Evolutionary conservation across 1,140 invertebrate species (phyloP).

Genomic region (Drosophila sucinea): DNA sequence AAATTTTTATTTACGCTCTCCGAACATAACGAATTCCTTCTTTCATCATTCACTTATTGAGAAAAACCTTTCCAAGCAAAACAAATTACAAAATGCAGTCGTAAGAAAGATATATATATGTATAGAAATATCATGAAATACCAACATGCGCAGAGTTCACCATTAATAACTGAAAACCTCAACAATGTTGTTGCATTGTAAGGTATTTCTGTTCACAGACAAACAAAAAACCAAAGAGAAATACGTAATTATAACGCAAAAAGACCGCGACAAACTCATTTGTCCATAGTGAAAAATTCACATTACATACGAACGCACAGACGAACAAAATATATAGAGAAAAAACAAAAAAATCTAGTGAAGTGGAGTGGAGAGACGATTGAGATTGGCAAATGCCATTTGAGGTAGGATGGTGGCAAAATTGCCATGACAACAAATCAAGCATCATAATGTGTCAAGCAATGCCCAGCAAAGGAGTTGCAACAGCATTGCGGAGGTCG

Average conservation of each 20-base stretch:
- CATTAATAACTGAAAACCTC: constrained; percentile 74
- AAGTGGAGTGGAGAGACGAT: constrained; percentile 35
- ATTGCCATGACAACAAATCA: constrained; percentile 80
- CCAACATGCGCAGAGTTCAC: constrained; percentile 68
- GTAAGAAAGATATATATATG: background rate
- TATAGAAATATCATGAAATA: constrained; percentile 47
- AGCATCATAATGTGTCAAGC: constrained; percentile 81
- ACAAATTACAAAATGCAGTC: constrained; percentile 58
- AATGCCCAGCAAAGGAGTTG: constrained; percentile 67
- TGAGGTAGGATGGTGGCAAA: constrained; percentile 70
- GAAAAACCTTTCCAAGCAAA: constrained; percentile 28
- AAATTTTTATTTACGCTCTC: constrained; percentile 18
- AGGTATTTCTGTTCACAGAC: constrained; percentile 58
- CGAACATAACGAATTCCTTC: constrained; percentile 24
- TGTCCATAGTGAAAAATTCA: constrained; percentile 78
- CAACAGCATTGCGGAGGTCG: constrained; percentile 43
- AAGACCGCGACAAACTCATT: constrained; percentile 79
- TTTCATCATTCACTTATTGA: constrained; percentile 6
- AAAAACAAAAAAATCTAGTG: constrained; percentile 4
- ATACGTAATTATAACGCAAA: constrained; percentile 77
- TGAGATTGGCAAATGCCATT: constrained; percentile 63
- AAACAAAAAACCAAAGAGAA: constrained; percentile 41
- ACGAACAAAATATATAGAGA: background rate
- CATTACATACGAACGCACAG: constrained; percentile 48
- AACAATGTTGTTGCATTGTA: constrained; percentile 63